These are phyloP conservation scores for Hydra vulgaris DNA, from an alignment of 30 jellyfish, hydroid and myxozoan species.

Conservation along the genomic window DNA sequence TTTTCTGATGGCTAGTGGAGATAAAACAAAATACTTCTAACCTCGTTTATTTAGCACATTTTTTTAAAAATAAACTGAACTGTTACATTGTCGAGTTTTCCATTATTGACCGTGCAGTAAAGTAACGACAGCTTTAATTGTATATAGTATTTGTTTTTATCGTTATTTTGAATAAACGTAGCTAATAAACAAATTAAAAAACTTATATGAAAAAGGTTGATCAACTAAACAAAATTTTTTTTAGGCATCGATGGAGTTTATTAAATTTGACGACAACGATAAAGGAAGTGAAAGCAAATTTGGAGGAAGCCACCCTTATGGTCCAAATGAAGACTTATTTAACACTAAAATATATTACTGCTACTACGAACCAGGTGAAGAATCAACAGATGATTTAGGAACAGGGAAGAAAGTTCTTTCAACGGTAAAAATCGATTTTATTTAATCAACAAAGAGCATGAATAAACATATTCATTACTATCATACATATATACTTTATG, in stretches of 20 bases:
- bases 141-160: too few relatives aligned
- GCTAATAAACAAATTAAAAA: too few relatives aligned
- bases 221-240: neutral
- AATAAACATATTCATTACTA: too few relatives aligned
- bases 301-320: conserved; percentile 83
- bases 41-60: too few relatives aligned
- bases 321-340: conserved; percentile 85
- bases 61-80: too few relatives aligned
- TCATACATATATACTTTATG: too few relatives aligned
- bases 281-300: conserved; percentile 61
- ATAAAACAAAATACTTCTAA: too few relatives aligned
- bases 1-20: too few relatives aligned
- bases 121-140: too few relatives aligned
- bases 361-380: conserved; percentile 96
- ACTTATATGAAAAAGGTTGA: neutral
- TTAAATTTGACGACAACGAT: conserved; percentile 84
- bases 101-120: too few relatives aligned
- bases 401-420: conserved; percentile 75
- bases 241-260: conserved; percentile 75
- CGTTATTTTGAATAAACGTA: too few relatives aligned
- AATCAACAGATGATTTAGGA: conserved; percentile 84
- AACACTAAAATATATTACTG: conserved; percentile 81
- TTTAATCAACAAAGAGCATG: neutral
- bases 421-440: conserved; percentile 38
- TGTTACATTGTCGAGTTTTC: too few relatives aligned